Percentiles rank a stretch among this genome's conserved stretches.
Evolutionary conservation across 1,140 invertebrate genomes (phyloP).

Genomic region (Eumaeus atala): DNA sequence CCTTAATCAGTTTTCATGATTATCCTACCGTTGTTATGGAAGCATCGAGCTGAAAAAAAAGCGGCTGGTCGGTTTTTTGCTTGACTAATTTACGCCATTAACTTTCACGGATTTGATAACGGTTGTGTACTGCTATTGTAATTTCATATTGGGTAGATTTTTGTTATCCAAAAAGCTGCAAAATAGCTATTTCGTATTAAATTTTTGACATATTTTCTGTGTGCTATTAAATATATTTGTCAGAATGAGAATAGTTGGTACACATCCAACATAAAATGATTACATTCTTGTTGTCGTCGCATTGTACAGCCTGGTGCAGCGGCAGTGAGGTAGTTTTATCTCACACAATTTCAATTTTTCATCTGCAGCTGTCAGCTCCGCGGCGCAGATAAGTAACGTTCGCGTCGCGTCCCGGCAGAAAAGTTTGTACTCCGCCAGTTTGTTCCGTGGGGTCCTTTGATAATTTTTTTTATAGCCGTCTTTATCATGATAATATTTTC

Average conservation of each 20-base stretch:
- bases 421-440: constrained; percentile 64
- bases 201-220: too few relatives aligned
- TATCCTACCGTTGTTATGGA: too few relatives aligned
- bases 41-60: too few relatives aligned
- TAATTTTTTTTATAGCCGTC: constrained; percentile 49
- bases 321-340: constrained; percentile 69
- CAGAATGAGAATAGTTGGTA: constrained; percentile 28
- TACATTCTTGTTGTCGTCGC: constrained; percentile 50
- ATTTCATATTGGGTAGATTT: too few relatives aligned
- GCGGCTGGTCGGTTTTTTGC: too few relatives aligned
- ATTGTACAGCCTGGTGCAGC: constrained; percentile 49
- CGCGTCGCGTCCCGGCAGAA: constrained; percentile 51
- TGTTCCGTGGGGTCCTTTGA: constrained; percentile 62
- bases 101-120: too few relatives aligned
- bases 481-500: constrained; percentile 11
- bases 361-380: constrained; percentile 69
- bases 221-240: constrained; percentile 16
- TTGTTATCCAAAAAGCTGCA: too few relatives aligned
- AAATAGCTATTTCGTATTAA: too few relatives aligned
- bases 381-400: constrained; percentile 68
- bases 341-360: constrained; percentile 73
- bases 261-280: constrained; percentile 34
- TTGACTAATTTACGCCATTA: too few relatives aligned
- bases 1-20: too few relatives aligned
- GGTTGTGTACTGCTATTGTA: too few relatives aligned